A percentile compares a stretch with the other conserved stretches of the same genome.
phyloP scores from a whole-genome alignment of 2,888 invertebrate species.

The Leptopilina myrica region DNA sequence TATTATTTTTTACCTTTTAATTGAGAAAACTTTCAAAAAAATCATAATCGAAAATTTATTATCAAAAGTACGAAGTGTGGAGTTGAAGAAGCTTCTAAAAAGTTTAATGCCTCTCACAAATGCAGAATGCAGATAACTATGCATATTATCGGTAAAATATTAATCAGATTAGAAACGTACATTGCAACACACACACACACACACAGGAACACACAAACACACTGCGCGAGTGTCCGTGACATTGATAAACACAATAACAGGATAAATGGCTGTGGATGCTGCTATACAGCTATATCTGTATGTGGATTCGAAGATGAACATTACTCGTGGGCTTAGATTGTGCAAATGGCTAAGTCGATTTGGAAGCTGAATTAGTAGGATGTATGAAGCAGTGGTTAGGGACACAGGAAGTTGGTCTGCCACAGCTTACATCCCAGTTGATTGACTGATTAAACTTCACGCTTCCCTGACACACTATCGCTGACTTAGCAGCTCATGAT shows the following conservation, averaged over 20 bases:
- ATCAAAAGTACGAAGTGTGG: too few species aligned
- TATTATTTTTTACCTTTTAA: too few species aligned
- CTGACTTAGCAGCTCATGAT: conserved; percentile 33
- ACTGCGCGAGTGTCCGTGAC: background rate
- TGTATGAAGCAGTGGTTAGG: conserved; percentile 54
- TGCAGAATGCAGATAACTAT: too few species aligned
- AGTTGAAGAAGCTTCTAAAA: too few species aligned
- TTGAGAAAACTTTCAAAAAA: too few species aligned
- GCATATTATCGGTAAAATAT: too few species aligned
- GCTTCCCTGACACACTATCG: conserved; percentile 30
- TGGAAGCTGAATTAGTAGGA: conserved; percentile 60
- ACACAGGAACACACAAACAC: too few species aligned
- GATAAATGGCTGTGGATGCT: background rate
- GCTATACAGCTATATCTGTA: conserved; percentile 58
- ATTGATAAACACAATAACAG: background rate
- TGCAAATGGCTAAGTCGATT: conserved; percentile 63
- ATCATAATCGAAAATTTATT: too few species aligned
- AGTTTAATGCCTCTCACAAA: too few species aligned
- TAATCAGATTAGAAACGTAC: too few species aligned
- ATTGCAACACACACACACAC: too few species aligned
- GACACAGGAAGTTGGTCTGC: conserved; percentile 36
- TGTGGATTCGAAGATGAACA: conserved; percentile 60
- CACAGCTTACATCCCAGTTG: conserved; percentile 22
- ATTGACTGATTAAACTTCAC: conserved; percentile 36
- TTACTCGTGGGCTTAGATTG: conserved; percentile 59